Percentiles rank a stretch among this genome's conserved stretches.
phyloP scores from a whole-genome alignment of 2,888 invertebrate species.

The Tenthredo mesomela region DNA sequence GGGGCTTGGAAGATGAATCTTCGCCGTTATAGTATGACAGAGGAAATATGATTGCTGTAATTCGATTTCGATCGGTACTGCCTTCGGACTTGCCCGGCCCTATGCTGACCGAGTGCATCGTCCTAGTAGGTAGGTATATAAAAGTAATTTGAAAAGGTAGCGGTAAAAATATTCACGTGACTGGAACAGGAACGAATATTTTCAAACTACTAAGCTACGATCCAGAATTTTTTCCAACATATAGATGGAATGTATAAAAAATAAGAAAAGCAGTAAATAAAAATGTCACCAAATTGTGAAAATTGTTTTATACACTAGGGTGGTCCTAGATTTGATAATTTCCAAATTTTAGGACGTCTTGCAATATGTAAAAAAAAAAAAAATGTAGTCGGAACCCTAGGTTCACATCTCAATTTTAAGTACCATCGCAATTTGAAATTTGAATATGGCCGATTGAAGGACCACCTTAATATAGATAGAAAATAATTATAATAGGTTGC shows the following conservation, averaged over 20 bases:
- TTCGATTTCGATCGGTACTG: slow-evolving; percentile 49
- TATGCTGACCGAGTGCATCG: background rate
- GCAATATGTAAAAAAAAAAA: too few species aligned
- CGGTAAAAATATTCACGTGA: background rate
- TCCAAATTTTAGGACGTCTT: too few species aligned
- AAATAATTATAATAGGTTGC: background rate
- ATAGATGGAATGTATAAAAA: background rate
- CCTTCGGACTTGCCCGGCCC: slow-evolving; percentile 1
- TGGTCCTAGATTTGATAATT: too few species aligned
- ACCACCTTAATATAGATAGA: background rate
- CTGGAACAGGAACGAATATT: background rate
- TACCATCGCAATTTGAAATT: too few species aligned
- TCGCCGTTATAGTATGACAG: slow-evolving; percentile 36
- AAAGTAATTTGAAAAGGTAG: background rate
- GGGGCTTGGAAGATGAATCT: slow-evolving; percentile 47
- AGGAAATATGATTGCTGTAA: slow-evolving; percentile 51
- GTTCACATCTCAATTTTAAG: too few species aligned
- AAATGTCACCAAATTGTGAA: background rate
- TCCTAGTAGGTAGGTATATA: background rate
- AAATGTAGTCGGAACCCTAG: too few species aligned
- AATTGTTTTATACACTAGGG: too few species aligned
- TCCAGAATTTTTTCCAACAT: background rate
- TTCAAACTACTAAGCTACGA: background rate
- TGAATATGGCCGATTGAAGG: too few species aligned
- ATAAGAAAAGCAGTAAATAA: background rate